These are phyloP conservation scores for Antedon mediterranea DNA, from an alignment of 53 echinoderm and acorn worm species.

Conservation along the genomic window DNA sequence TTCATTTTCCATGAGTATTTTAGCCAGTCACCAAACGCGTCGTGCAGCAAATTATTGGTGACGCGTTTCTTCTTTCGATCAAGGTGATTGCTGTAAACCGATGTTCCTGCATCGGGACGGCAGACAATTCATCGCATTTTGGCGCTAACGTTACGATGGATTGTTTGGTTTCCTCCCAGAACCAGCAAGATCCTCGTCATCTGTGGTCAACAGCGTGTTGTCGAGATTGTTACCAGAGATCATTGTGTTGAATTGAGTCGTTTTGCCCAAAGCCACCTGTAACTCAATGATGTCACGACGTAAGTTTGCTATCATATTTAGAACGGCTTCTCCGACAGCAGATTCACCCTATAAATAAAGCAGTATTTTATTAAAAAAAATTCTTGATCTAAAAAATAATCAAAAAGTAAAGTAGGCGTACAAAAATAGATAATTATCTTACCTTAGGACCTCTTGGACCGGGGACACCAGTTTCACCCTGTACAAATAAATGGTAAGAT, in stretches of 20 bases:
- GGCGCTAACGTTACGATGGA: neutral
- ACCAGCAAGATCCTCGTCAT: neutral
- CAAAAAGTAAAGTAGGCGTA: too few relatives aligned
- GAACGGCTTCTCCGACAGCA: neutral
- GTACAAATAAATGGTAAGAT: neutral
- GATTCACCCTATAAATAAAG: neutral
- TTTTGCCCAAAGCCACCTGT: neutral
- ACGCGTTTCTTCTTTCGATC: too few relatives aligned
- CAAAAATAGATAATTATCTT: neutral
- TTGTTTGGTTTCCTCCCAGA: neutral
- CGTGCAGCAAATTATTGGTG: too few relatives aligned
- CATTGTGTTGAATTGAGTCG: neutral
- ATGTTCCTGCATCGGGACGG: neutral
- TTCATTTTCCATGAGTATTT: too few relatives aligned
- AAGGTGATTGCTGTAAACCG: neutral
- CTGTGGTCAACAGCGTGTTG: neutral
- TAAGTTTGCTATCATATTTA: neutral
- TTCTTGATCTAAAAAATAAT: too few relatives aligned
- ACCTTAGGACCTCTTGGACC: neutral
- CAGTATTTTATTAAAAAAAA: too few relatives aligned
- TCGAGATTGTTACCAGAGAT: neutral
- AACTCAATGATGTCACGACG: neutral
- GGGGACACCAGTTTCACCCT: neutral
- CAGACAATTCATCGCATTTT: neutral
- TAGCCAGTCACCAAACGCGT: too few relatives aligned